Percentiles rank a stretch among this genome's conserved stretches.
phyloP scores from a whole-genome alignment of 2,113 vertebrate genomes.

The Puma concolor region DNA sequence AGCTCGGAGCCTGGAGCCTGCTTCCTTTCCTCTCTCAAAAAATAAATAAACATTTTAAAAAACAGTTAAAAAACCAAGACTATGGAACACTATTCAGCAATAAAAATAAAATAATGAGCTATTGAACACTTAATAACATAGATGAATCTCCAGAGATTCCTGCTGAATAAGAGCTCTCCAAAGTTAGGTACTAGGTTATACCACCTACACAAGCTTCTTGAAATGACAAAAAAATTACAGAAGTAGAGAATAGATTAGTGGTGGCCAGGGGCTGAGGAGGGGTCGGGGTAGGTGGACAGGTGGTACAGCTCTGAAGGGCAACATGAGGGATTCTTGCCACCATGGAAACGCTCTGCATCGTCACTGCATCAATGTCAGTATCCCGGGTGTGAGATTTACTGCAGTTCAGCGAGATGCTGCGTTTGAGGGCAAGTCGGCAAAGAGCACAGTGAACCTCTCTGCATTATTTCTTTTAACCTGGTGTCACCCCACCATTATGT shows the following conservation, averaged over 20 bases:
- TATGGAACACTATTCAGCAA: background rate
- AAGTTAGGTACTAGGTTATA: background rate
- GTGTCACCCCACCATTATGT: background rate
- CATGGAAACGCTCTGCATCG: accelerated
- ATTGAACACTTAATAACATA: background rate
- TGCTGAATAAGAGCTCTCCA: background rate
- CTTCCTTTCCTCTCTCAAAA: no score
- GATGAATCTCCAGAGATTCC: background rate
- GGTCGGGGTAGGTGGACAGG: accelerated
- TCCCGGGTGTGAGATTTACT: accelerated
- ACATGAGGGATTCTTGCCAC: accelerated
- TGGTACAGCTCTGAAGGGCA: accelerated
- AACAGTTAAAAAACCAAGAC: background rate
- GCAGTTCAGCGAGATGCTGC: accelerated
- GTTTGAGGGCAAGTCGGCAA: accelerated
- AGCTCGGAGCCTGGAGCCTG: no score
- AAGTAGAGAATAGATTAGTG: background rate
- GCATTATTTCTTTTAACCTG: background rate
- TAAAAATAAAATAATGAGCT: accelerated
- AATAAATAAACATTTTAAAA: no score
- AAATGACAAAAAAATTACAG: background rate
- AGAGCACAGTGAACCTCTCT: accelerated
- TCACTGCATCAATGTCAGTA: accelerated
- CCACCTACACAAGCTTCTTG: background rate
- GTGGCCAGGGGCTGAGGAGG: background rate